Evolutionary conservation across 2,888 invertebrate genomes (phyloP).

Genomic region (Abrostola triplasia): DNA sequence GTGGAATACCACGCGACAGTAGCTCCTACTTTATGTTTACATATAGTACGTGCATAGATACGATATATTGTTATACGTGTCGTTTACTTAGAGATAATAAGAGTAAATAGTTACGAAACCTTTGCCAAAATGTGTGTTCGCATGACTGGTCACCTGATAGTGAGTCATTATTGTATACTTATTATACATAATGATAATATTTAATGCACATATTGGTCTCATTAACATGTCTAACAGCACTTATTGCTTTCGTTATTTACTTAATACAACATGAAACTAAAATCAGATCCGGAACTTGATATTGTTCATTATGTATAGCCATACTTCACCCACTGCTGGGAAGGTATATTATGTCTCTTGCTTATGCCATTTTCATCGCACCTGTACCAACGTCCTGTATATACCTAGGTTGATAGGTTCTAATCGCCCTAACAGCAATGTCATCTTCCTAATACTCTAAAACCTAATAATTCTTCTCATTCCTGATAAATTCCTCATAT

Average conservation of each 20-base stretch:
- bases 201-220: not conserved
- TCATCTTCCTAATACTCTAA: no score
- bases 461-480: no score
- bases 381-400: no score
- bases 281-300: no score
- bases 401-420: no score
- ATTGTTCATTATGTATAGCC: no score
- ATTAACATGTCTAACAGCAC: not conserved
- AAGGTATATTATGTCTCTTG: no score
- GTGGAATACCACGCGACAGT: slow-evolving; percentile 10
- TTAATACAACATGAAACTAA: not conserved
- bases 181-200: not conserved
- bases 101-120: slow-evolving; percentile 18
- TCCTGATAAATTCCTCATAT: no score
- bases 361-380: no score
- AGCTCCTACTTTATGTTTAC: slow-evolving; percentile 11
- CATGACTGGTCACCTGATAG: slow-evolving; percentile 22
- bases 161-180: slow-evolving; percentile 10
- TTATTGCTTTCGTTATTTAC: not conserved
- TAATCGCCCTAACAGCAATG: no score
- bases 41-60: slow-evolving; percentile 14
- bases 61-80: not conserved
- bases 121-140: slow-evolving; percentile 20
- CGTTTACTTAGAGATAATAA: slow-evolving; percentile 15
- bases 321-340: no score